Evolutionary conservation across 2,113 vertebrate genomes (phyloP).

Genomic region (Hippolais icterina): DNA sequence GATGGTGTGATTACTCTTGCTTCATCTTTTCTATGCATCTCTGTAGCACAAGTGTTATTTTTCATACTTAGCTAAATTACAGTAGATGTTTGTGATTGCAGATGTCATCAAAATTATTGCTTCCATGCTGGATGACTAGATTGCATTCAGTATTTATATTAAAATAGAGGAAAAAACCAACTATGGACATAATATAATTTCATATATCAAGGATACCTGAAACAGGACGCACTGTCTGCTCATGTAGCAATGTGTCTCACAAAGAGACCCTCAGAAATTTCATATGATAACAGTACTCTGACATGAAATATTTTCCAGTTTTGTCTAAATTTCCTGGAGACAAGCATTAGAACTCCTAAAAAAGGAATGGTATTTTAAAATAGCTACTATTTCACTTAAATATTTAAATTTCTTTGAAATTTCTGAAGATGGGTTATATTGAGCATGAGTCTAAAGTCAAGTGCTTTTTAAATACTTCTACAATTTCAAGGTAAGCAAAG

Average conservation of each 20-base stretch:
- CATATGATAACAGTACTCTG: neutral
- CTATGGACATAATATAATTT: neutral
- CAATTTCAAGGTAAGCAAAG: neutral
- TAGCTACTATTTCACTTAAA: neutral
- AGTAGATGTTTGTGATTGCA: neutral
- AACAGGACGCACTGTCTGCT: neutral
- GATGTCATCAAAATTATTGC: neutral
- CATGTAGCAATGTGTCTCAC: neutral
- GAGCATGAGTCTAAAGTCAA: neutral
- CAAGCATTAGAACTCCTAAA: neutral
- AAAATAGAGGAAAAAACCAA: rapidly evolving
- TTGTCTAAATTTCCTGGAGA: neutral
- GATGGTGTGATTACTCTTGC: neutral
- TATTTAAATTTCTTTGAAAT: neutral
- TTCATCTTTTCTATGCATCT: neutral
- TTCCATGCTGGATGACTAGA: neutral
- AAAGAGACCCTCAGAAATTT: neutral
- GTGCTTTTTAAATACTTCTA: neutral
- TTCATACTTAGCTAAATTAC: neutral
- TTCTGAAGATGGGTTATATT: neutral
- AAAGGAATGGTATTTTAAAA: neutral
- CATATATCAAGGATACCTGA: neutral
- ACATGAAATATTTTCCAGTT: neutral
- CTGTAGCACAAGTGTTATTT: neutral
- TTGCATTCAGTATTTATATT: neutral